Evolutionary conservation across 2,888 invertebrate genomes (phyloP).

Genomic region (Thumatha senex): DNA sequence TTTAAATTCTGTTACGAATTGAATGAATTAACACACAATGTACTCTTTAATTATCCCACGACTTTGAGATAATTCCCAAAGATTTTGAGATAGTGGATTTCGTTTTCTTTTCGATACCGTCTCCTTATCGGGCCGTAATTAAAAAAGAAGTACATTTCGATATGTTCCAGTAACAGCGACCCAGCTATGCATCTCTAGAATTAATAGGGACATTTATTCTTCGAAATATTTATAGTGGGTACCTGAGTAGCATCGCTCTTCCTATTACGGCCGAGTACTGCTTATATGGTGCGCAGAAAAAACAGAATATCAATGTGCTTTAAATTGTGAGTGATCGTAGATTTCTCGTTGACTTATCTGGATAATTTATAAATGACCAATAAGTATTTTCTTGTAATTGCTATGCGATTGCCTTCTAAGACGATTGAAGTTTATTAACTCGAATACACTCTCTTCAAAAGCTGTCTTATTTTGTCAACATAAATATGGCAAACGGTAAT

Average conservation of each 20-base stretch:
- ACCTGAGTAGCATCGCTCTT: constrained; percentile 17
- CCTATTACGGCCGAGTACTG: constrained; percentile 23
- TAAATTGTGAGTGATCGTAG: constrained; percentile 24
- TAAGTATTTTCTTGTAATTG: background rate
- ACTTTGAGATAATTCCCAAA: too few relatives aligned
- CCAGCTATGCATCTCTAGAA: constrained; percentile 27
- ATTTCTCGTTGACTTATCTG: constrained; percentile 7
- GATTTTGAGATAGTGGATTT: background rate
- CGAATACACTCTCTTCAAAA: too few relatives aligned
- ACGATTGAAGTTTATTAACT: too few relatives aligned
- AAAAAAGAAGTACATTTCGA: constrained; percentile 33
- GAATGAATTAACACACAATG: too few relatives aligned
- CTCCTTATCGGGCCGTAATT: constrained; percentile 32
- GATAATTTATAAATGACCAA: constrained; percentile 8
- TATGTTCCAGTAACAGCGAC: constrained; percentile 29
- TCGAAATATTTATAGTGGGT: constrained; percentile 30
- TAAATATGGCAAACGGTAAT: too few relatives aligned
- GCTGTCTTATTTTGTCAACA: too few relatives aligned
- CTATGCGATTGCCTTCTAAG: background rate
- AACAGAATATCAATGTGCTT: constrained; percentile 20
- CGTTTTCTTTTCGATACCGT: constrained; percentile 27
- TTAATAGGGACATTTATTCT: constrained; percentile 28
- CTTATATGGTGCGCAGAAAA: constrained; percentile 18
- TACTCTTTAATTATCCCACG: too few relatives aligned
- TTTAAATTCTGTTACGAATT: too few relatives aligned